phyloP scores from a whole-genome alignment of 1,140 invertebrate species.

The Sitobion miscanthi region DNA sequence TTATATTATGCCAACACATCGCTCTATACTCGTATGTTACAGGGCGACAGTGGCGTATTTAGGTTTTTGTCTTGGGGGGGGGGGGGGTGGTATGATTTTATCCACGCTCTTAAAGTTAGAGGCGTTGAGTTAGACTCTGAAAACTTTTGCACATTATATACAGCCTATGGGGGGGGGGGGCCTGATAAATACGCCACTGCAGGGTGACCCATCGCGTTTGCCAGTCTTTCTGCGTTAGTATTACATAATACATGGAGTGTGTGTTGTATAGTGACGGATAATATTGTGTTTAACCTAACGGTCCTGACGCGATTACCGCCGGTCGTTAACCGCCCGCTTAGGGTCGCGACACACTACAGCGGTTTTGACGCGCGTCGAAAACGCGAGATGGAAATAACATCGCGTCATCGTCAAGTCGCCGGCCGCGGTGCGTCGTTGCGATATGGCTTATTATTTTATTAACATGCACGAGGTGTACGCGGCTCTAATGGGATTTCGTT shows the following conservation, averaged over 20 bases:
- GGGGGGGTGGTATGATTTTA: too few species aligned
- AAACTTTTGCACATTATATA: too few species aligned
- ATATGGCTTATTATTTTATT: neutral
- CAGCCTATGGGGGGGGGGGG: too few species aligned
- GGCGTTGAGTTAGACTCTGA: too few species aligned
- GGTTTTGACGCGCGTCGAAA: too few species aligned
- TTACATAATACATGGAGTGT: neutral
- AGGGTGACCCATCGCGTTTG: neutral
- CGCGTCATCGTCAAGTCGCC: neutral
- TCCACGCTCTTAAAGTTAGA: too few species aligned
- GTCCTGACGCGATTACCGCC: neutral
- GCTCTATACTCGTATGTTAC: too few species aligned
- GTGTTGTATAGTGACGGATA: neutral
- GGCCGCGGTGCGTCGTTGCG: too few species aligned
- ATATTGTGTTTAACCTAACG: neutral
- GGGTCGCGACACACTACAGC: too few species aligned
- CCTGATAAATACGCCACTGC: neutral
- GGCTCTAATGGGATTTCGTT: conserved; percentile 43
- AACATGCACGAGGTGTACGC: neutral
- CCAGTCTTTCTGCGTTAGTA: neutral
- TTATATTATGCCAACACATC: neutral
- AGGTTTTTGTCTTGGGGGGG: too few species aligned
- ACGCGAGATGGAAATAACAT: neutral
- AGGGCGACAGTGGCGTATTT: too few species aligned
- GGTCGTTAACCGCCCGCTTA: conserved; percentile 33